phyloP scores from a whole-genome alignment of 2,797 vertebrate genomes.

The Poeciliopsis presidionis region DNA sequence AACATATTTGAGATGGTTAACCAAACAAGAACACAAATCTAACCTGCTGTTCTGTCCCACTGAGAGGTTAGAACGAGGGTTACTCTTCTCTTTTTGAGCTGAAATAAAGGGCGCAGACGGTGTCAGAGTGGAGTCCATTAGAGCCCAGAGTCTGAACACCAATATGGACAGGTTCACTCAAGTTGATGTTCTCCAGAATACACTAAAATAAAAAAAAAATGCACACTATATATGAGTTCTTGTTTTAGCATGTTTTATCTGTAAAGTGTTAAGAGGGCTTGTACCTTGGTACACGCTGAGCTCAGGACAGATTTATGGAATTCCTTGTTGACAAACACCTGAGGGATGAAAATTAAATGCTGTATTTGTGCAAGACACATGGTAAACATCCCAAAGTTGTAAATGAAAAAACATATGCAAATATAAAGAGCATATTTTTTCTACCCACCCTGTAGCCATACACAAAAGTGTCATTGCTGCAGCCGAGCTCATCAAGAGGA shows the following conservation, averaged over 20 bases:
- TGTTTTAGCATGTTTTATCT: neutral
- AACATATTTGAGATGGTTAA: neutral
- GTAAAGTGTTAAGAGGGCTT: neutral
- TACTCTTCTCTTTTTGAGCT: conserved; percentile 18
- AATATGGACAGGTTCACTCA: conserved; percentile 60
- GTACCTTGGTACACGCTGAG: conserved; percentile 74
- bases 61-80: conserved; percentile 12
- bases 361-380: neutral
- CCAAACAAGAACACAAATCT: neutral
- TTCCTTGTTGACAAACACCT: conserved; percentile 68
- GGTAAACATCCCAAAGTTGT: neutral
- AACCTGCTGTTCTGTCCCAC: conserved; percentile 27
- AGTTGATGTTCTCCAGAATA: conserved; percentile 66
- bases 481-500: conserved; percentile 71
- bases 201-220: conserved; percentile 48
- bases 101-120: conserved; percentile 36
- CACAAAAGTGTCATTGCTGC: conserved; percentile 75
- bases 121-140: conserved; percentile 67
- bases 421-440: neutral
- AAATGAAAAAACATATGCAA: neutral
- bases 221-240: neutral
- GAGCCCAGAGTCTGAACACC: conserved; percentile 66
- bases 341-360: neutral
- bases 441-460: conserved; percentile 77
- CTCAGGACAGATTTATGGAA: conserved; percentile 70